Evolutionary conservation across 1,140 invertebrate species (phyloP), one percentile per base, ranked within the genome.

Genomic region (Drosophila pseudoananassae): DNA sequence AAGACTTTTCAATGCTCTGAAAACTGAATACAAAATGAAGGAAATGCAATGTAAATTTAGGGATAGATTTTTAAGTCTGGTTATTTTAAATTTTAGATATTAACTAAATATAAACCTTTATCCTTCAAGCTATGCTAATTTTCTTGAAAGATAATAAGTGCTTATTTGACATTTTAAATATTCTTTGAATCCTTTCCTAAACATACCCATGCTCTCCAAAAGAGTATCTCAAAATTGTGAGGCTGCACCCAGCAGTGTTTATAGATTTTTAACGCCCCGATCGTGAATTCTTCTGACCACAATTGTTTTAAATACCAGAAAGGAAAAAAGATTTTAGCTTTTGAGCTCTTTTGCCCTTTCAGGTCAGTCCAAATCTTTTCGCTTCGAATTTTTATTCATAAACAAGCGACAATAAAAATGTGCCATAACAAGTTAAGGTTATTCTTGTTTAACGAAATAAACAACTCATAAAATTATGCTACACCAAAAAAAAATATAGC

Each of bases 371-470:
- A 27, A 27, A 27, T 27, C 23, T 31, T 20, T 49, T 57, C 15
- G 15, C 14, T 58, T 45, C 33, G 43, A 38, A 36, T 31, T 59
- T 79, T 84, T 72, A 72, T 72, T 84, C 61, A 66, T 76, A 76
- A 80, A 76, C 60, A 83, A 79, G 58, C 76, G 66, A 76, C 76
- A 84, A 76, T 78, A 66, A 78, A 76, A 84, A 68, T 66, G 59
- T 60, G 69, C 64, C 57, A 63, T 84, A 79, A 61, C 54, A 83
- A 64, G 46, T 47, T 53, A 77, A 59, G 84, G 78, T 85, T 77
- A 85, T 85, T 76, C 76, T 80, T 81, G 74, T 63, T 87, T 63
- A 87, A 81, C 78, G 78, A 87, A 85, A 78, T 78, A 85, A 87
- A 87, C 82, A 85, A 76, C 64, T 76, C 82, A 54, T 87, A 68